Base-by-base conservation (phyloP, 2,797 vertebrate genomes). In the Tauraco hartlaubi region DNA sequence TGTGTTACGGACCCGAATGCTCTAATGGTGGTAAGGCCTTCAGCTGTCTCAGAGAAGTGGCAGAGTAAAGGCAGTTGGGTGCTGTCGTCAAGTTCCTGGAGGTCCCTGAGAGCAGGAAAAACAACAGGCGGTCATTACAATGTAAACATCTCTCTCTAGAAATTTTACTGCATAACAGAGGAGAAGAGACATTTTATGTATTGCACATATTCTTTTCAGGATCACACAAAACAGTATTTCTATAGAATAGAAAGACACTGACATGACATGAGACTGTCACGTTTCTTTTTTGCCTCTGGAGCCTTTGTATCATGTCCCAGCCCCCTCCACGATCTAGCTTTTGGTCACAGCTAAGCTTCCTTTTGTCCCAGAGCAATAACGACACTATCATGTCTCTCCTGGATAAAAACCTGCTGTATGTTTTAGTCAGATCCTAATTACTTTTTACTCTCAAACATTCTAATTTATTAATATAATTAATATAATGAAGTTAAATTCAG, bases 31-130 rank as follows among this genome's bases (percentile, higher is more conserved):
- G 99, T 99, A 66, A 99, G 99, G 26, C 99, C 99, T 96, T 99
- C 99, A 1, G 99, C 99, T 1, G 99, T 99, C 98, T 99, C 99
- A 20, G 99, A 99, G 98, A 99, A 99, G 98, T 99, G 99, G 91
- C 99, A 99, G 51, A 99, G 99, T 86, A 99, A 98, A 80, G 99
- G 99, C 28, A 99, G 98, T 94, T 99, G 99, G 8, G 99, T 99
- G 85, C 99, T 99, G 96, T 99, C 99, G 11, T 99, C 99, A 1
- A 99, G 98, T 86, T 99, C 99, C 97, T 99, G 99, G 22, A 99
- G 99, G 92, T 99, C 99, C 93, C 99, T 99, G 87, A 41, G 25
- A 46, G 23, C 23, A 81, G 46, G 5, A 75, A 61, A 94, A 62
- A 21, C 37, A 78, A 22, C 51, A 54, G 26, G 23, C 23, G 56